Base-by-base conservation (phyloP, 1,140 invertebrate genomes). In the Diachasma alloeum region DNA sequence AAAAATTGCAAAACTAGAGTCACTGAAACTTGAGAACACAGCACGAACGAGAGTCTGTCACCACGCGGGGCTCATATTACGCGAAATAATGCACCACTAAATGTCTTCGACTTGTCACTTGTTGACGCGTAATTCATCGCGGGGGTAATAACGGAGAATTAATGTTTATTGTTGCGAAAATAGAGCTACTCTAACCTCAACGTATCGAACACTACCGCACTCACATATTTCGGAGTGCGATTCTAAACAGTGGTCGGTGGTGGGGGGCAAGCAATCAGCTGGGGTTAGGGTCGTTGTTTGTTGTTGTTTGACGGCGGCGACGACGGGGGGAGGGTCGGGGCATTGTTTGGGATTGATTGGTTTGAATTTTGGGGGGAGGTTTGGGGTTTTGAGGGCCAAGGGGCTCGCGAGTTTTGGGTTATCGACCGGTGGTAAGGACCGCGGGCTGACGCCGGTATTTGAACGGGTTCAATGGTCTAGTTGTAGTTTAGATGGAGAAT, bases 141-240 rank as follows among this genome's bases (percentile, higher is more conserved):
- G 31, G 3, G 24, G 24, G 4, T 26, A 13, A 63, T 63, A 26
- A 63, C 5, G 59, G 4, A n/a, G n/a, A 53, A 53, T 19, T 53
- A 56, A 13, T 56, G 48, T 63, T 63, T 26, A 63, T 63, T 63
- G 59, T 26, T 24, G 59, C 0, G 22, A 11, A 56, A 63, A 63
- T 26, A 63, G 24, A 63, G 24, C 24, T 63, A 63, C 24, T 63
- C 59, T 63, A 63, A 63, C 59, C 59, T 63, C 59, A 63, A 63
- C 19, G 22, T 31, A 63, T 31, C 59, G 17, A 63, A 26, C 19
- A 59, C 22, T 59, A 22, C 59, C 59, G 59, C 59, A 63, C 59
- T 63, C 48, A n/a, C 13, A 19, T 56, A 56, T 56, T 56, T 56
- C 8, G 5, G 19, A 19, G 4, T 56, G 19, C 48, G 48, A 56